A percentile compares a stretch with the other conserved stretches of the same genome.
Evolutionary conservation across 2,797 vertebrate genomes (phyloP).

Genomic region (Chlorospingus semifuscus): DNA sequence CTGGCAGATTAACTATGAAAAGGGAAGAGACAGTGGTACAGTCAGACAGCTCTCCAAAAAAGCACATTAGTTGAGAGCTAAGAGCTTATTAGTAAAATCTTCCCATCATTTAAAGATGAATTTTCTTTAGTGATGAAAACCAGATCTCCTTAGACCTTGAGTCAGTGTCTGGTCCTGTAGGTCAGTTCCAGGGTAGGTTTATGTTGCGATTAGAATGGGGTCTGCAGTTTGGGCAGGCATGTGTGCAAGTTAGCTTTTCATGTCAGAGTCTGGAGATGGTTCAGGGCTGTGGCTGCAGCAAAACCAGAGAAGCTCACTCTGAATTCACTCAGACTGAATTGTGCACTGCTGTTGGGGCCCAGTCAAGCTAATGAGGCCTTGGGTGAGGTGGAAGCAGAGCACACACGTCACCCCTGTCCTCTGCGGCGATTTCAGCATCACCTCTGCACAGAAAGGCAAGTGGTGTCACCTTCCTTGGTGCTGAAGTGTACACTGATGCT

Average conservation of each 20-base stretch:
- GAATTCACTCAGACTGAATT: neutral
- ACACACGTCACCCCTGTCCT: neutral
- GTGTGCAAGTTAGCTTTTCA: neutral
- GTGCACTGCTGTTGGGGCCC: neutral
- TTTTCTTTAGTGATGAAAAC: slow-evolving; percentile 35
- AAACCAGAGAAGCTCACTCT: neutral
- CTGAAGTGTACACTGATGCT: neutral
- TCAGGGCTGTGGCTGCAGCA: neutral
- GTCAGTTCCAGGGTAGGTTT: neutral
- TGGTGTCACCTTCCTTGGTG: neutral
- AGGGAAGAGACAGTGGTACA: neutral
- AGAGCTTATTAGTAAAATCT: slow-evolving; percentile 46
- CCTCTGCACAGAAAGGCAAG: neutral
- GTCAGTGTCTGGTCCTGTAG: slow-evolving; percentile 7
- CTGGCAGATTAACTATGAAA: slow-evolving; percentile 20
- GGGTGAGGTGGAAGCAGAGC: neutral
- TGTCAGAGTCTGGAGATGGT: neutral
- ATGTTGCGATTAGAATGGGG: neutral
- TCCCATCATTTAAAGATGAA: slow-evolving; percentile 16
- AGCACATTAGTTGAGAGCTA: neutral
- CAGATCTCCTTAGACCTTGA: slow-evolving; percentile 8
- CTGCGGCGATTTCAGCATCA: neutral
- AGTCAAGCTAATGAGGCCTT: neutral
- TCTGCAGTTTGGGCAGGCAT: neutral
- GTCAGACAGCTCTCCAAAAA: slow-evolving; percentile 8